Conservation (phyloP, 2,888 invertebrate genomes). For the Polietes domitor region DNA sequence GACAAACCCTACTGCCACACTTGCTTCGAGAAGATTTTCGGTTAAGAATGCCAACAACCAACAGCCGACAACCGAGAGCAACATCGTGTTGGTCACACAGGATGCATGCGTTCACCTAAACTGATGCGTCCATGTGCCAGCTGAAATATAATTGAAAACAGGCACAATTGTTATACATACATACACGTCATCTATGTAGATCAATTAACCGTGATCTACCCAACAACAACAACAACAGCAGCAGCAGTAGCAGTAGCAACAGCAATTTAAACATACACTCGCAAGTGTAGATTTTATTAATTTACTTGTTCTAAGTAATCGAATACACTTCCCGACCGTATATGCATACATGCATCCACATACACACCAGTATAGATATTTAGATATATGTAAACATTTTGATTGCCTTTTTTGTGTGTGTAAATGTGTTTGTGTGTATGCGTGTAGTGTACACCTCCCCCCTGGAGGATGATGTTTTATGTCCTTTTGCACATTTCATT, state of each 20-base stretch:
- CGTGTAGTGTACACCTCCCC: not conserved
- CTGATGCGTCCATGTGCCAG: not conserved
- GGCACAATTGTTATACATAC: conserved; percentile 1
- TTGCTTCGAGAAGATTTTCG: conserved; percentile 98
- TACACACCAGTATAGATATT: not conserved
- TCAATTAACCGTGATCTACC: conserved; percentile 1
- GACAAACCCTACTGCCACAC: conserved; percentile 99
- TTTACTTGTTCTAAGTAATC: conserved; percentile 12
- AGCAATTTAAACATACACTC: not conserved
- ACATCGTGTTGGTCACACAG: not conserved
- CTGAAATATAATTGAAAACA: not conserved
- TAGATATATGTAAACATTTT: not conserved
- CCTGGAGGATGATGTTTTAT: not conserved
- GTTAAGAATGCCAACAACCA: conserved; percentile 82
- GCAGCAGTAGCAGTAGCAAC: too few relatives aligned
- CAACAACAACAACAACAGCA: not conserved
- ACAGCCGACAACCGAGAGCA: not conserved
- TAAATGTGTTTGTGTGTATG: not conserved
- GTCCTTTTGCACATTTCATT: conserved; percentile 16
- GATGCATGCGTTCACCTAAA: not conserved
- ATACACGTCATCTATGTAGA: not conserved
- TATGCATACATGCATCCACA: not conserved
- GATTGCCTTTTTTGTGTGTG: not conserved
- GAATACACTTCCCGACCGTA: not conserved
- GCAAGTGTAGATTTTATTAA: conserved; percentile 22